Evolutionary conservation across 2,113 vertebrate genomes (phyloP).

Genomic region (Xiphophorus maculatus): DNA sequence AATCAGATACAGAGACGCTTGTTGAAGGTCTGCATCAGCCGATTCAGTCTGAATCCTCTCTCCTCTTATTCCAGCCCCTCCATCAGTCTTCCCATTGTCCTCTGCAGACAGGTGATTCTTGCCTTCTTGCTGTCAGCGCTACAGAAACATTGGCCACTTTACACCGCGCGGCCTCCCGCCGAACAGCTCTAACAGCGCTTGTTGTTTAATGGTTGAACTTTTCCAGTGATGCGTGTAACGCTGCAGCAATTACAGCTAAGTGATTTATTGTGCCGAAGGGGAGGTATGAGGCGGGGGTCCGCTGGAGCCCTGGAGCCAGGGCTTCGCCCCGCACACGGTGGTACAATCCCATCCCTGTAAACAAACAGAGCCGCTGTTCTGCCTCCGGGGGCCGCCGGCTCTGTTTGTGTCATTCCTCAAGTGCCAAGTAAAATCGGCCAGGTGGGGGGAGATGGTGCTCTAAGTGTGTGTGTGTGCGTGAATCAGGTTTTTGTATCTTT

Average conservation of each 20-base stretch:
- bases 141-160: constrained; percentile 37
- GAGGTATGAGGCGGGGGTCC: constrained; percentile 22
- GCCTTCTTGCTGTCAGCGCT: constrained; percentile 7
- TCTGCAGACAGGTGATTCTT: constrained; percentile 71
- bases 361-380: constrained; percentile 72
- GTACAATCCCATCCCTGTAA: constrained; percentile 70
- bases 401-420: constrained; percentile 77
- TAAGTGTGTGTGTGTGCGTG: not conserved
- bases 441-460: constrained; percentile 75
- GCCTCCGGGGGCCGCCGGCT: constrained; percentile 62
- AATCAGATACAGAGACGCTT: no score
- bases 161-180: not conserved
- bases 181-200: constrained; percentile 69
- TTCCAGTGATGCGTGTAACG: constrained; percentile 78
- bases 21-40: no score
- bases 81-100: not conserved
- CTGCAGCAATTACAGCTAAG: constrained; percentile 71
- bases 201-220: constrained; percentile 80
- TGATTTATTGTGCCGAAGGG: constrained; percentile 75
- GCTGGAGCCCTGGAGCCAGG: not conserved
- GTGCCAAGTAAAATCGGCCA: constrained; percentile 87
- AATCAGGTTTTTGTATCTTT: no score
- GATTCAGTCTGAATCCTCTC: no score
- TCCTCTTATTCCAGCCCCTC: not conserved
- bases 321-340: not conserved